Conservation (phyloP, 2,888 invertebrate genomes). For the Apotomis betuletana region DNA sequence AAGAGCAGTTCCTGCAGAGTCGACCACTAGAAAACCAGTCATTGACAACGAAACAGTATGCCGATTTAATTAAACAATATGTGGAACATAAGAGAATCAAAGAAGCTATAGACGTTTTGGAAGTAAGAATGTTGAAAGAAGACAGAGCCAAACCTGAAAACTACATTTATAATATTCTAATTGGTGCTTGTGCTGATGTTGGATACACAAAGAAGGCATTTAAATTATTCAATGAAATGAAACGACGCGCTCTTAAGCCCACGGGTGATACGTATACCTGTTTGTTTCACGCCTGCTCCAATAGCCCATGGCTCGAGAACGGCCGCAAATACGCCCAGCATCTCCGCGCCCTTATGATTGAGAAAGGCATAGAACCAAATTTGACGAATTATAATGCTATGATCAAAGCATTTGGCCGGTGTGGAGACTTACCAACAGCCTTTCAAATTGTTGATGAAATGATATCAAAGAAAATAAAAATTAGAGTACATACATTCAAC, state of each 20-base stretch:
- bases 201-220: constrained; percentile 95
- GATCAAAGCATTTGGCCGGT: constrained; percentile 95
- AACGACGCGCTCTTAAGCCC: constrained; percentile 86
- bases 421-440: constrained; percentile 90
- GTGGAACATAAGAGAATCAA: constrained; percentile 86
- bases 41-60: constrained; percentile 86
- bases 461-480: constrained; percentile 84
- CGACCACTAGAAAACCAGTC: constrained; percentile 77
- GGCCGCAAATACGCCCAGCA: constrained; percentile 87
- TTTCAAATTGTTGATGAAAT: constrained; percentile 94
- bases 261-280: constrained; percentile 91
- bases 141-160: constrained; percentile 91
- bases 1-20: constrained; percentile 83
- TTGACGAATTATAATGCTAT: constrained; percentile 92
- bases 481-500: constrained; percentile 88
- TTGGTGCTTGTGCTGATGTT: constrained; percentile 91
- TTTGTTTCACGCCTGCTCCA: constrained; percentile 94
- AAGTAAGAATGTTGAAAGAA: constrained; percentile 88
- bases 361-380: constrained; percentile 88
- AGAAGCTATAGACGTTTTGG: constrained; percentile 91
- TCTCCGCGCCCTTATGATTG: constrained; percentile 87
- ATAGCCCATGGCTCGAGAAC: constrained; percentile 87
- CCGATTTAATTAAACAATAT: constrained; percentile 87
- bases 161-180: constrained; percentile 92
- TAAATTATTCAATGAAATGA: constrained; percentile 92